Evolutionary conservation across 1,140 invertebrate genomes (phyloP), one percentile per base, ranked within the genome.

Genomic region (Venustaconcha ellipsiformis): DNA sequence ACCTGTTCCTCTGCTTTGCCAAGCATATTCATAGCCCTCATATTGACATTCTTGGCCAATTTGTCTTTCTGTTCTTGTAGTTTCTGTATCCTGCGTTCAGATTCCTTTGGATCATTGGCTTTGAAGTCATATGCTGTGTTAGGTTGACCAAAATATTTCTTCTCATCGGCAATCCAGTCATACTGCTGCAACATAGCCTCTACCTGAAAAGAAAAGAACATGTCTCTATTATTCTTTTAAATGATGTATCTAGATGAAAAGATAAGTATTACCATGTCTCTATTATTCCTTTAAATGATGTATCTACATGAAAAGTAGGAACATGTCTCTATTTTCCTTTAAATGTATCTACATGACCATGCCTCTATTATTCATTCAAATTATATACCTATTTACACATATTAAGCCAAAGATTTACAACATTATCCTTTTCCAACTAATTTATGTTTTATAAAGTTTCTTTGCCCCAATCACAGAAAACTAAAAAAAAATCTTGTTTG

Each of bases 1-100:
- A 48, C 93, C 91, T 94, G 93, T 88, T 97, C 95, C 90, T 97
- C 95, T 87, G 96, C 95, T 84, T 95, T 94, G 57, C 93, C 94
- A 63, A 97, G 91, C 85, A 96, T 92, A 88, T 93, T 94, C 91
- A 97, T 96, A 11, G 96, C 96, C 82, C 95, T 92, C 72, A 94
- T 93, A 88, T 97, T 97, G 11, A 98, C 94, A 79, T 92, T 94
- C 78, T 94, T 92, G 48, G 94, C 93, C 80, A 98, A 91, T 88
- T 94, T 94, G 67, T 94, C 93, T 74, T 94, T 93, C 4, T 91
- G 90, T 77, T 94, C 93, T 64, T 84, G 81, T 17, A 96, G 87
- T 82, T 94, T 94, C 91, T 85, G 90, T 85, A 88, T 92, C 92
- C 79, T 92, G 82, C 86, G 91, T 79, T 85, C 91, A 69, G 93